Evolutionary conservation across 2,888 invertebrate species (phyloP), one percentile per base, ranked within the genome.

Genomic region (Pseudococcus longispinus): DNA sequence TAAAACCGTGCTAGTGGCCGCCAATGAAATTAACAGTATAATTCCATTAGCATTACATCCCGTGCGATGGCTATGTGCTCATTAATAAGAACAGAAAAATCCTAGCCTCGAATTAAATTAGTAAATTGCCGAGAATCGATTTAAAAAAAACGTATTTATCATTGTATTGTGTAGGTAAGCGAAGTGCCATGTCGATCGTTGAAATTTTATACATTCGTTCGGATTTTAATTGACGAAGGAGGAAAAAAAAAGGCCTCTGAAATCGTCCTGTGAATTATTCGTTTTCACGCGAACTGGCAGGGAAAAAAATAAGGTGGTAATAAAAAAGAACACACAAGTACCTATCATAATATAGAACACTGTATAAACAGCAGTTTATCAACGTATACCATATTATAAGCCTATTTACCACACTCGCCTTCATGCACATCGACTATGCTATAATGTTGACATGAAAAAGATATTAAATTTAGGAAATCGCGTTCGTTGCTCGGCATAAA

Each of bases 391-490:
- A 60, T n/a, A n/a, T n/a, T n/a, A n/a, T 51, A 51, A 51, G 51
- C 51, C 51, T 5, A 51, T 1, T 1, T n/a, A n/a, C n/a, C 15
- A 11, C 9, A 60, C 23, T 6, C 60, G n/a, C 51, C 18, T n/a
- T 51, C 23, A 9, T 32, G 18, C 15, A 70, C 70, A 70, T 29
- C 8, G 18, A 70, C 8, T 18, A 18, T 70, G 29, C 37, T 9
- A 37, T 37, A 32, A 70, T 29, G 70, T 70, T 70, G 70, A 70
- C 70, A 70, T 70, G 70, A 70, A 70, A 70, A 70, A 70, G 70
- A 70, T 70, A 70, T 70, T 70, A 70, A 70, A 70, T 70, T 70
- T 11, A 18, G 8, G 18, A 70, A 70, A 70, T 70, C 70, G 29
- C 18, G 70, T 70, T 70, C 70, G 18, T 23, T 37, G 37, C 37